A percentile compares a stretch with the other conserved stretches of the same genome.
These are phyloP conservation scores for Orthosia cruda DNA, from an alignment of 2,888 invertebrate genomes.

Conservation along the genomic window DNA sequence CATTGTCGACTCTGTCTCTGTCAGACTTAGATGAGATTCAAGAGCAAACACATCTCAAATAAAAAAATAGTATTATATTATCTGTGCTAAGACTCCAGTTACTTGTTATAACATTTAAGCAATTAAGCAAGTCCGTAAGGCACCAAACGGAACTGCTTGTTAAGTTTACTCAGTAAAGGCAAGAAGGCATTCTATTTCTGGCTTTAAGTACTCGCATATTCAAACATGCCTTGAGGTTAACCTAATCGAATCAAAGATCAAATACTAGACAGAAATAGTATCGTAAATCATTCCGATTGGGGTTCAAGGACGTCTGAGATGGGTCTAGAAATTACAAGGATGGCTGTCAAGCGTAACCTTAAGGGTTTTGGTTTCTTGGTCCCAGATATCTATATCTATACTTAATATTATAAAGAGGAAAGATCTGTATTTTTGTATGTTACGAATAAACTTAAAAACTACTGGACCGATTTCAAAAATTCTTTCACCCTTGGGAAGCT, in stretches of 20 bases:
- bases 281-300: slow-evolving; percentile 49
- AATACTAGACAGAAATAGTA: slow-evolving; percentile 17
- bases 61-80: no score
- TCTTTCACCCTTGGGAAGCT: no score
- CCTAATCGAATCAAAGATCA: slow-evolving; percentile 34
- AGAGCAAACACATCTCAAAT: no score
- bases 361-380: slow-evolving; percentile 5
- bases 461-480: no score
- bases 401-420: no score
- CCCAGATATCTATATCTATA: no score
- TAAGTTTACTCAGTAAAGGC: not conserved
- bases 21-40: no score
- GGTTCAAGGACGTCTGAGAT: slow-evolving; percentile 44
- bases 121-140: not conserved
- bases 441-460: no score
- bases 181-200: slow-evolving; percentile 3
- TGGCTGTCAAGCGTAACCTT: slow-evolving; percentile 12
- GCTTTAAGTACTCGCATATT: not conserved
- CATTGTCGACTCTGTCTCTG: no score
- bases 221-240: slow-evolving; percentile 17
- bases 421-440: no score
- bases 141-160: not conserved
- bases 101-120: not conserved
- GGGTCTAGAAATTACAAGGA: slow-evolving; percentile 38
- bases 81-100: not conserved